phyloP scores from a whole-genome alignment of 2,888 invertebrate genomes.

The Pristionchus mayeri region DNA sequence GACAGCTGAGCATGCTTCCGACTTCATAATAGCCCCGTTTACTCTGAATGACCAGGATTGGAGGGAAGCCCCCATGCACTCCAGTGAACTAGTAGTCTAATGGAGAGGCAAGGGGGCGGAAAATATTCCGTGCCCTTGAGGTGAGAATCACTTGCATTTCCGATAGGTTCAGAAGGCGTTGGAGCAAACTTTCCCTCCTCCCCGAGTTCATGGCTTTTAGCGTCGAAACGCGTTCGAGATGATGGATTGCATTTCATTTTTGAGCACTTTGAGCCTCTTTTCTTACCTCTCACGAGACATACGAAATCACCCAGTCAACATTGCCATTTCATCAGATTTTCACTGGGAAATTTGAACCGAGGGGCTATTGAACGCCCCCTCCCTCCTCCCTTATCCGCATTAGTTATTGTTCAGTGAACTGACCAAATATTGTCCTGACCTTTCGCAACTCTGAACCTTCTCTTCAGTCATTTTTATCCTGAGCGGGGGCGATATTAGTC shows the following conservation, averaged over 20 bases:
- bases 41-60: too few relatives aligned
- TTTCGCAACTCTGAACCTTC: background rate
- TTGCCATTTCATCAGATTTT: conserved; percentile 11
- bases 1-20: background rate
- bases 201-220: background rate
- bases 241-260: conserved; percentile 1
- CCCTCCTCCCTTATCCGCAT: background rate
- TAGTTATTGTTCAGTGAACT: background rate
- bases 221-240: conserved; percentile 10
- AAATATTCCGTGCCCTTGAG: background rate
- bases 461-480: background rate
- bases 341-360: background rate
- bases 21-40: background rate
- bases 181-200: background rate
- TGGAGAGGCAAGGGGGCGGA: background rate
- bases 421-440: background rate
- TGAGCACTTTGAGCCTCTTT: background rate
- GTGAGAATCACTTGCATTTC: background rate
- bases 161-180: background rate
- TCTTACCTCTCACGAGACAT: background rate
- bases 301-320: background rate
- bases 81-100: background rate
- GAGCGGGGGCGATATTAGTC: too few relatives aligned
- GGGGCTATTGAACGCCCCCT: background rate
- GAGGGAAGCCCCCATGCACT: too few relatives aligned